Conservation (phyloP, 2,888 invertebrate genomes). For the Eupithecia exiguata region DNA sequence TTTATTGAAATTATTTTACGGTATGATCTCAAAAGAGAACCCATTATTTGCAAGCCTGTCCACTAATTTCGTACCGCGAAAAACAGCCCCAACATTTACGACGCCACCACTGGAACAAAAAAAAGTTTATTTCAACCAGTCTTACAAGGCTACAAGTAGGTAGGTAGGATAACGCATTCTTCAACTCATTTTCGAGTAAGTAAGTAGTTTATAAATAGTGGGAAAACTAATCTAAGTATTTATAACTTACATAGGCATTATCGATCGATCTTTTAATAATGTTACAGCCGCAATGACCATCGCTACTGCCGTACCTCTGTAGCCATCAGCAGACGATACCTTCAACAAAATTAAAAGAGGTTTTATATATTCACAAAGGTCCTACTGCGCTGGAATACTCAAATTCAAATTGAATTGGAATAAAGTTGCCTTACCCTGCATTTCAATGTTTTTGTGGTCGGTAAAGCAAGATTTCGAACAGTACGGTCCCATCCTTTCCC, state of each 20-base stretch:
- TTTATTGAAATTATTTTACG: constrained; percentile 3
- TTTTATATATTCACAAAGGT: neutral
- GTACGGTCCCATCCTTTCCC: constrained; percentile 57
- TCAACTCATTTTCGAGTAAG: too few species aligned
- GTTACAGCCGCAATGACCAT: constrained; percentile 55
- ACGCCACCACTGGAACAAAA: constrained; percentile 59
- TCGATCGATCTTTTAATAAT: constrained; percentile 51
- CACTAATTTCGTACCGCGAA: constrained; percentile 53
- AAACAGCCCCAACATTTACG: constrained; percentile 55
- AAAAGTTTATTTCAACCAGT: neutral
- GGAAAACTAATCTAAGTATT: neutral
- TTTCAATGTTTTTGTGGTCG: constrained; percentile 48
- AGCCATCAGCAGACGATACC: constrained; percentile 59
- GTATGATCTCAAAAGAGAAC: constrained; percentile 46
- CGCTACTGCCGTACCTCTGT: constrained; percentile 52
- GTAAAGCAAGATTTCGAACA: constrained; percentile 40
- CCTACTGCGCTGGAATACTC: neutral
- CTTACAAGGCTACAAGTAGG: neutral
- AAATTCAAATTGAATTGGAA: neutral
- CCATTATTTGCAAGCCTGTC: constrained; percentile 49
- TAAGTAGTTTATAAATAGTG: neutral
- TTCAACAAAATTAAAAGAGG: constrained; percentile 34
- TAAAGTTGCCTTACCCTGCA: constrained; percentile 50
- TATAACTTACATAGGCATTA: constrained; percentile 58
- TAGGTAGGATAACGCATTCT: too few species aligned